These are phyloP conservation scores for Balearica regulorum DNA, from an alignment of 2,797 vertebrate genomes.

Conservation along the genomic window DNA sequence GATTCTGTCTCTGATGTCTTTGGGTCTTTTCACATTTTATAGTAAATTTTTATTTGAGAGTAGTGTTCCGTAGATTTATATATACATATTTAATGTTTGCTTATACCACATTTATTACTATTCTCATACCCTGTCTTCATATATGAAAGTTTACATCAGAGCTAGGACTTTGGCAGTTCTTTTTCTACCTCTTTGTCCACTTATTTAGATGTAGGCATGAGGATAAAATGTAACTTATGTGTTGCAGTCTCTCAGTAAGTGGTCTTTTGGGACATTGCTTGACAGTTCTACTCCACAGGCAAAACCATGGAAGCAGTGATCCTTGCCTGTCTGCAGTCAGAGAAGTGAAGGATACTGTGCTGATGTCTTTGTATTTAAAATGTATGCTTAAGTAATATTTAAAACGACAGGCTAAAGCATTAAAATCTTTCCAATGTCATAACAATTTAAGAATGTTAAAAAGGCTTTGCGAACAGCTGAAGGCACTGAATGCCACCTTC, in stretches of 20 bases:
- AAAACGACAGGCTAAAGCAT: neutral
- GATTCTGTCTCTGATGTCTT: neutral
- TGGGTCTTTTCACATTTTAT: neutral
- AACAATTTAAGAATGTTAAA: neutral
- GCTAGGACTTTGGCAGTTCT: neutral
- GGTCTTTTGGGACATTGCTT: neutral
- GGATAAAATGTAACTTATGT: neutral
- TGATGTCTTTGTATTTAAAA: neutral
- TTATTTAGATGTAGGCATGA: neutral
- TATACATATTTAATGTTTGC: neutral
- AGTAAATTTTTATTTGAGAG: neutral
- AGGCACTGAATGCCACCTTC: neutral
- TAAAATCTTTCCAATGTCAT: neutral
- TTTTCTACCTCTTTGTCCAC: neutral
- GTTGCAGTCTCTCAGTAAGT: neutral
- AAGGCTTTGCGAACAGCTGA: neutral
- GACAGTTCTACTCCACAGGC: neutral
- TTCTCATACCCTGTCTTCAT: neutral
- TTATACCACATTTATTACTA: neutral
- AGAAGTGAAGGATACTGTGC: neutral
- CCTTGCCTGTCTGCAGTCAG: neutral
- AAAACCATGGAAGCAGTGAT: neutral
- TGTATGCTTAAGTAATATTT: neutral
- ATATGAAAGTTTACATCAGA: neutral
- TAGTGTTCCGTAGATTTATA: neutral